Base-by-base conservation (phyloP, 2,113 vertebrate genomes). In the Ameiurus melas region DNA sequence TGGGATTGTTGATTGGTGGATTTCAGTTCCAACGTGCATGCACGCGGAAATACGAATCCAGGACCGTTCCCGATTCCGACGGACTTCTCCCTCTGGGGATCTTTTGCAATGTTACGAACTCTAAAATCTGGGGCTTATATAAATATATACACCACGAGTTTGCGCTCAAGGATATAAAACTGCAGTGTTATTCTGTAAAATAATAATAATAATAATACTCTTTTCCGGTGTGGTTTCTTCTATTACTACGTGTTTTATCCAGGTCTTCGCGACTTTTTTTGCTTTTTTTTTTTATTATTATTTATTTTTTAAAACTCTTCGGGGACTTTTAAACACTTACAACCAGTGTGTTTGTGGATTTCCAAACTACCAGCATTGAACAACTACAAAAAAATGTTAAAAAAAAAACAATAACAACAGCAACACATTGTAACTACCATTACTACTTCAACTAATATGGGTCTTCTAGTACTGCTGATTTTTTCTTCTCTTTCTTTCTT, bases 341-440 rank as follows among this genome's bases (percentile, higher is more conserved):
- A 92, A 83, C 89, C 87, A 85, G 78, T 89, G 17, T 86, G 84
- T 91, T 58, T 68, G 68, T 91, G 86, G 33, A 86, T 86, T 88
- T 60, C 91, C 81, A 90, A 86, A 60, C 84, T 92, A 92, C 93
- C 93, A 94, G 94, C 93, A 93, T 89, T 83, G 84, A 86, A 87
- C 53, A 85, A 79, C 87, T 78, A 58, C 64, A 43, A 47, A 60
- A 33, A n/a, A n/a, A n/a, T n/a, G n/a, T n/a, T n/a, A 81, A 83
- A 86, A 80, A 73, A 62, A 66, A 27, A 12, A 36, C 27, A 14
- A 55, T 10, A 86, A 86, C 30, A 84, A 73, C 85, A 78, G 4
- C 36, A 33, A 33, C 27, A 10, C n/a, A 68, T 89, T 91, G 71
- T 91, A 83, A 88, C 83, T 86, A 87, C 36, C 88, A 87, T 85